A percentile compares a stretch with the other conserved stretches of the same genome.
These are phyloP conservation scores for Mus spicilegus DNA, from an alignment of 2,113 vertebrate genomes.

Conservation along the genomic window DNA sequence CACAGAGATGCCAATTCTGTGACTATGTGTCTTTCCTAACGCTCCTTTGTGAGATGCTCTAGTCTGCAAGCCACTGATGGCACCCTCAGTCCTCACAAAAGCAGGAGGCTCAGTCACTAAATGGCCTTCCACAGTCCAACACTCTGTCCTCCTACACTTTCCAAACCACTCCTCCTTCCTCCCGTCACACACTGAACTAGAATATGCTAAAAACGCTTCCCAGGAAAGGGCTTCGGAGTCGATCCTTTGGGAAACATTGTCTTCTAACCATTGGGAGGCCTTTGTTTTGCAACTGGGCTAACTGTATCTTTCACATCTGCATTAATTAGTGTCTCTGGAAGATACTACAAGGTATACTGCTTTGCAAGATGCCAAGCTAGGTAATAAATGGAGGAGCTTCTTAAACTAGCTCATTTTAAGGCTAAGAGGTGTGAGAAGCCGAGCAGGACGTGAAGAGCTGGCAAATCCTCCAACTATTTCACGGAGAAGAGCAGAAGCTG, in stretches of 20 bases:
- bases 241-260: neutral
- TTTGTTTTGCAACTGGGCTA: neutral
- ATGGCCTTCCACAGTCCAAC: neutral
- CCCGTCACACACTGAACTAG: neutral
- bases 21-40: neutral
- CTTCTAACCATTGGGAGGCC: neutral
- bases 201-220: neutral
- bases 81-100: neutral
- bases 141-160: neutral
- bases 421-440: neutral
- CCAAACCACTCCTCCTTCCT: neutral
- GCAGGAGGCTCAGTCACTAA: neutral
- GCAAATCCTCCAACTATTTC: neutral
- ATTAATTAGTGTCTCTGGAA: neutral
- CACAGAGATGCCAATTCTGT: neutral
- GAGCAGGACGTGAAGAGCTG: neutral
- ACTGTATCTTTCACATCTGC: neutral
- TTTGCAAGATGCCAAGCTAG: neutral
- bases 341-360: neutral
- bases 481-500: neutral
- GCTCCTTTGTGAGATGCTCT: neutral
- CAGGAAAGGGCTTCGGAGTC: neutral
- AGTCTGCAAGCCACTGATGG: neutral
- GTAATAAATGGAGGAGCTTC: neutral
- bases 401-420: neutral